Evolutionary conservation across 2,113 vertebrate genomes (phyloP), one percentile per base, ranked within the genome.

Genomic region (Mystacornis crossleyi): DNA sequence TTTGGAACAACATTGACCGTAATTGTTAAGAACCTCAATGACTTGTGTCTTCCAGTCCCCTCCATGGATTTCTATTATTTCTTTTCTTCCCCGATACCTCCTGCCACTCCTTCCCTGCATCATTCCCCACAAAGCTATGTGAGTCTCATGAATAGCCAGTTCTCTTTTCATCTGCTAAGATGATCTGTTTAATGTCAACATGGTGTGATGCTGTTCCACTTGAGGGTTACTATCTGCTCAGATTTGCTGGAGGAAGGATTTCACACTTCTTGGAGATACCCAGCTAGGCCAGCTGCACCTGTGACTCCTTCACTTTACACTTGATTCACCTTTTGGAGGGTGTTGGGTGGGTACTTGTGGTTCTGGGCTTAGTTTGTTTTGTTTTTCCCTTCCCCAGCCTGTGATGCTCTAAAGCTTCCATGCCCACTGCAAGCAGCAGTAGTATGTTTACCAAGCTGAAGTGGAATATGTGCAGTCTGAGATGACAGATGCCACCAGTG

Each of bases 121-220:
- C 33, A 14, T 40, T 61, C 9, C 29, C 38, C 42, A 12, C 24
- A 61, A 0, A 24, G 45, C 69, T 1, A 0, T 4, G 4, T 36
- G 50, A 38, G 23, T 45, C 85, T 54, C 4, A 6, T 67, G n/a
- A 85, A 48, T 12, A 42, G 9, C 34, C 33, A 34, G 18, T 50
- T 55, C 21, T 78, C 18, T 20, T 74, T 20, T 18, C 65, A 1
- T 51, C 33, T 67, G 62, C 66, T 67, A 4, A 36, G 16, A 18
- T 42, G 47, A 45, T 62, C 28, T 54, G 14, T 31, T 82, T 70
- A 42, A 33, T 38, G 42, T 24, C 71, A 54, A 7, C 9, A 3
- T 29, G n/a, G 24, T 54, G 31, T 55, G 34, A 62, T 47, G 11
- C 14, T 67, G 10, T 80, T 67, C 26, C 23, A 20, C 33, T 34